These are phyloP conservation scores for Drosophila repletoides DNA, from an alignment of 1,140 invertebrate species.

Conservation along the genomic window DNA sequence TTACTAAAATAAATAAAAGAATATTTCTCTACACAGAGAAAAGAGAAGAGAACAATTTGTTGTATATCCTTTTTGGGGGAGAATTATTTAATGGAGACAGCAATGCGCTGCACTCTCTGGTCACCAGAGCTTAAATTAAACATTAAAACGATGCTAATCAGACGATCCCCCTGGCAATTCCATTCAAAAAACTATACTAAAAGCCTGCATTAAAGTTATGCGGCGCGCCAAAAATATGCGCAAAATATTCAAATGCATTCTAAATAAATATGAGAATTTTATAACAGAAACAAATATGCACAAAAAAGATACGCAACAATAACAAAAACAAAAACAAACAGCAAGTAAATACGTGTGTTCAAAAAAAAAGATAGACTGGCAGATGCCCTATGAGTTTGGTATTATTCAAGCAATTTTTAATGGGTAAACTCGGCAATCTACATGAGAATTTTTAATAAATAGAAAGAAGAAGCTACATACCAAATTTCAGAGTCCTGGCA, in stretches of 20 bases:
- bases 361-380: no score
- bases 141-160: constrained; percentile 80
- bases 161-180: constrained; percentile 64
- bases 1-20: constrained; percentile 12
- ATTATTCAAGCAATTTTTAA: no score
- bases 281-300: constrained; percentile 51
- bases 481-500: no score
- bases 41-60: constrained; percentile 17
- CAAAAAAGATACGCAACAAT: constrained; percentile 37
- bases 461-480: no score
- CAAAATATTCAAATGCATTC: constrained; percentile 77
- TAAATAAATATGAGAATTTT: constrained; percentile 78
- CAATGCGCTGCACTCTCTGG: constrained; percentile 39
- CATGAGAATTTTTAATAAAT: no score
- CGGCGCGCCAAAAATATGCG: constrained; percentile 58
- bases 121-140: constrained; percentile 79
- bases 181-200: constrained; percentile 47
- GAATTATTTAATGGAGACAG: constrained; percentile 47
- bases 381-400: constrained; percentile 12
- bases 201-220: constrained; percentile 68
- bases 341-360: background rate
- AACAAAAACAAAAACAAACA: constrained; percentile 6
- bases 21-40: no score
- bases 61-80: no score
- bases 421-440: no score